Base-by-base conservation (phyloP, 2,113 vertebrate genomes). In the Oryzias celebensis region DNA sequence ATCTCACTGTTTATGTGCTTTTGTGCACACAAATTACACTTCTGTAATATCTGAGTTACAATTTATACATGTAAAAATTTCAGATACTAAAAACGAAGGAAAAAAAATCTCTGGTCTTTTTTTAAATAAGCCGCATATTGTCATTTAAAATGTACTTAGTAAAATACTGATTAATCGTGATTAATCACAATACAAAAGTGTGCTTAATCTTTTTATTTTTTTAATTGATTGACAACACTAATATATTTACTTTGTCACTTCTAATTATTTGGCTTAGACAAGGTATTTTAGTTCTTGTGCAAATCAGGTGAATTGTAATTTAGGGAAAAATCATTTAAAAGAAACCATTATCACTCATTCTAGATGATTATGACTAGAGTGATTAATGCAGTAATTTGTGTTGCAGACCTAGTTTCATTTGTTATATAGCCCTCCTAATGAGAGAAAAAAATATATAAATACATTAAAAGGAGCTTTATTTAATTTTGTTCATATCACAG, bases 351-450 rank as follows among this genome's bases (percentile, higher is more conserved):
- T 84, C 65, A 78, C 78, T 85, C 84, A 82, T 62, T 77, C 28
- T 65, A 72, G 60, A 62, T 74, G 74, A 77, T 80, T 67, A 77
- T 74, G 77, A 82, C 51, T 52, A 0, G 14, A 54, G 64, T 83
- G 84, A 86, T 88, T 85, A 74, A 86, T 86, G 77, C 44, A 24
- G 70, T 76, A 79, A 84, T 87, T 45, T 71, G 48, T 65, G 57
- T 48, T 26, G 42, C 54, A 65, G 72, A 69, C 71, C 73, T 68
- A 47, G 71, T 72, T 80, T 62, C 54, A 71, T 75, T 82, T 62
- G 85, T 78, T 75, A 63, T 62, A 52, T 12, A 42, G 42, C 12
- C 36, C 36, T 62, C 58, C 74, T 83, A 83, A 77, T 68, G 62
- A 72, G 54, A 68, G 44, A 58, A 53, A 65, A 75, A 78, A 85